Evolutionary conservation across 2,888 invertebrate species (phyloP).

Genomic region (Drosophila helvetica): DNA sequence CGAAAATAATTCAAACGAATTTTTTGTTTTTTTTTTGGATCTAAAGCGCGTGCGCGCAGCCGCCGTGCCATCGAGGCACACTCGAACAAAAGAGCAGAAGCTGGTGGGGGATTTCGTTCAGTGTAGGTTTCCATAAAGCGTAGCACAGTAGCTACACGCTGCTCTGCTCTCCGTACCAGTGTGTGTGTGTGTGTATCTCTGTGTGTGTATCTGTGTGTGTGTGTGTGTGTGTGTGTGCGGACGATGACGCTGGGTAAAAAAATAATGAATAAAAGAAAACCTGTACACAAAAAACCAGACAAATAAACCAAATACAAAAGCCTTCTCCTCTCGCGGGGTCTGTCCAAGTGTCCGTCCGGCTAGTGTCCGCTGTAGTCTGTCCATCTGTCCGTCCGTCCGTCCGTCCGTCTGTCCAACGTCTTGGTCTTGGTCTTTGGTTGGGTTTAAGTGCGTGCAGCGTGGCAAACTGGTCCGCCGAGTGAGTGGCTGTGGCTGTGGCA

Average conservation of each 20-base stretch:
- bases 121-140: conserved; percentile 73
- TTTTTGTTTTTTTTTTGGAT: conserved; percentile 2
- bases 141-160: conserved; percentile 81
- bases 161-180: conserved; percentile 20
- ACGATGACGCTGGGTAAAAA: conserved; percentile 76
- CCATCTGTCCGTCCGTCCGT: conserved; percentile 31
- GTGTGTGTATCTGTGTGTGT: conserved; percentile 34
- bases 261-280: conserved; percentile 80
- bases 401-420: conserved; percentile 41
- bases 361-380: conserved; percentile 25
- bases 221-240: conserved; percentile 45
- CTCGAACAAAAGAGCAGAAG: conserved; percentile 33
- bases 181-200: conserved; percentile 28
- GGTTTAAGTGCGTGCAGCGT: conserved; percentile 77
- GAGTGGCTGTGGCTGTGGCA: conserved; percentile 5
- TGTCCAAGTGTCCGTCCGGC: conserved; percentile 18
- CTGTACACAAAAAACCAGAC: conserved; percentile 69
- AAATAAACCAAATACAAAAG: conserved; percentile 70
- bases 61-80: background rate
- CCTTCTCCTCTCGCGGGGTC: conserved; percentile 44
- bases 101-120: conserved; percentile 52
- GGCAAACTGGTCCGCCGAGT: conserved; percentile 56
- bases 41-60: conserved; percentile 46
- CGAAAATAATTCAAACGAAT: conserved; percentile 49
- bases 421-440: conserved; percentile 30